Conservation (phyloP, 2,797 vertebrate species). For the Siniperca scherzeri region DNA sequence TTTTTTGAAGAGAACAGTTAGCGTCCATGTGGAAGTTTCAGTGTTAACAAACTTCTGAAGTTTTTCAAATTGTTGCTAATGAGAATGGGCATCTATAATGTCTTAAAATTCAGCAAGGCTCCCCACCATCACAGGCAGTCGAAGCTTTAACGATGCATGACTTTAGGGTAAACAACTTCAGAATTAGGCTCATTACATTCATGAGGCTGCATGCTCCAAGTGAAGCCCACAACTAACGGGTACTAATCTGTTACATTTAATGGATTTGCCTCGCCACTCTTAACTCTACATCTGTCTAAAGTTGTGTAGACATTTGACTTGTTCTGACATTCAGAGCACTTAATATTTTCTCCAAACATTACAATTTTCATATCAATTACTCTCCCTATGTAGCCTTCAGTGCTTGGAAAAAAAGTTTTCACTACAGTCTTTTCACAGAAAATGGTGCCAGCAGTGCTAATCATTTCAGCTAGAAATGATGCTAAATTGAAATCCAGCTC, state of each 20-base stretch:
- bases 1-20: constrained; percentile 5
- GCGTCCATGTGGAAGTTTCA: neutral
- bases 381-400: neutral
- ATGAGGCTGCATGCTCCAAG: constrained; percentile 33
- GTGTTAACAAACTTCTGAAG: neutral
- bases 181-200: constrained; percentile 63
- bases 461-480: constrained; percentile 9
- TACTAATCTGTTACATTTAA: constrained; percentile 52
- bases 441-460: constrained; percentile 2
- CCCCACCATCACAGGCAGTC: constrained; percentile 43
- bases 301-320: constrained; percentile 43
- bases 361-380: constrained; percentile 17
- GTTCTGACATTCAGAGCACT: constrained; percentile 37
- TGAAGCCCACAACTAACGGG: constrained; percentile 57
- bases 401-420: neutral
- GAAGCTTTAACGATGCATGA: constrained; percentile 63
- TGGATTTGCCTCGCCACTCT: constrained; percentile 38
- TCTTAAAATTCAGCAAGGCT: constrained; percentile 40
- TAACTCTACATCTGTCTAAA: constrained; percentile 33
- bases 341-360: constrained; percentile 37
- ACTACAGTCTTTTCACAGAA: neutral
- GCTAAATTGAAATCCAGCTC: neutral
- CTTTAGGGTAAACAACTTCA: constrained; percentile 67
- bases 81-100: constrained; percentile 30
- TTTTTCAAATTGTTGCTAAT: constrained; percentile 14